phyloP scores from a whole-genome alignment of 1,140 invertebrate species.

The Cylas formicarius region DNA sequence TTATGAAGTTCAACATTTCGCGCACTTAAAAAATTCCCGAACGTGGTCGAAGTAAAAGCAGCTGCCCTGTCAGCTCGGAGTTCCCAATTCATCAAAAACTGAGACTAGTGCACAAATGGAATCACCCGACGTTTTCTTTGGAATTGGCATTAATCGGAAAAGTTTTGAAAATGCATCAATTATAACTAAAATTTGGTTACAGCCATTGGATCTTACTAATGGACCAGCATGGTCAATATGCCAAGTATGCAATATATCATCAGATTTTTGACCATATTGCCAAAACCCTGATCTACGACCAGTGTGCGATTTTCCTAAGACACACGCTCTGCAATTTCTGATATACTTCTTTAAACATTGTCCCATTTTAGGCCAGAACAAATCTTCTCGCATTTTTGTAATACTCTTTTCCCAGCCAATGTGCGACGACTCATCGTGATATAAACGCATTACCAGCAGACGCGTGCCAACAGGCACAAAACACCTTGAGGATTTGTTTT shows the following conservation, averaged over 20 bases:
- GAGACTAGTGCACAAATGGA: constrained; percentile 2
- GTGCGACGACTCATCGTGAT: constrained; percentile 14
- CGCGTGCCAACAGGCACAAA: constrained; percentile 10
- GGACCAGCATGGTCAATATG: constrained; percentile 20
- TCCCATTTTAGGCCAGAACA: constrained; percentile 12
- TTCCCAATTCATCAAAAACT: constrained; percentile 13
- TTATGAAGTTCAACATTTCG: constrained; percentile 14
- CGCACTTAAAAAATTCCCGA: constrained; percentile 8
- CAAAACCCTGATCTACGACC: constrained; percentile 6
- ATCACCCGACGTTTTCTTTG: constrained; percentile 4
- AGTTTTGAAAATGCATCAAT: constrained; percentile 14
- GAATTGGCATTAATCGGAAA: constrained; percentile 4
- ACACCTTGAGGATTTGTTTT: too few relatives aligned
- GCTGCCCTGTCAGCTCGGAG: constrained; percentile 9
- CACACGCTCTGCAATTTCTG: constrained; percentile 4
- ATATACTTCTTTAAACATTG: constrained; percentile 13
- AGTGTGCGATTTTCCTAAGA: constrained; percentile 12
- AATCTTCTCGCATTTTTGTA: background rate
- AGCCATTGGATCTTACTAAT: constrained; percentile 16
- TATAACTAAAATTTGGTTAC: constrained; percentile 14
- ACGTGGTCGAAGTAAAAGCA: constrained; percentile 9
- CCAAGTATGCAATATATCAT: constrained; percentile 8
- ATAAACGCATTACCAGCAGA: constrained; percentile 8
- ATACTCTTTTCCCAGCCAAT: constrained; percentile 11
- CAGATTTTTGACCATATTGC: constrained; percentile 15